Evolutionary conservation across 2,888 invertebrate species (phyloP), one percentile per base, ranked within the genome.

Genomic region (Scaptomyza cyrtandrae): DNA sequence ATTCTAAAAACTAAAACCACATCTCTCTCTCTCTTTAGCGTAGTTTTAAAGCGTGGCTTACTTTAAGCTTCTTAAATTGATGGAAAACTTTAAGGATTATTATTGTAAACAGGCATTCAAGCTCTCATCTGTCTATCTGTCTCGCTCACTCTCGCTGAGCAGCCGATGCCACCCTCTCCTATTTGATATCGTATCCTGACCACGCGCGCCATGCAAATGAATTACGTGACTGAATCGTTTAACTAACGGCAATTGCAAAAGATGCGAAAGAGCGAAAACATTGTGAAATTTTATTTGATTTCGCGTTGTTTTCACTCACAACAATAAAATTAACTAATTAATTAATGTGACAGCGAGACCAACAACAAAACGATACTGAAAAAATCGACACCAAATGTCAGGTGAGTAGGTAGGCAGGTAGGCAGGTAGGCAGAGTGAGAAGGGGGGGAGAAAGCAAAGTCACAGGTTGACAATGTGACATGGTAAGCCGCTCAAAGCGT

Each of bases 151-250:
- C 33, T 10, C 33, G 33, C 3, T 19, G 19, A 19, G 19, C 19
- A 19, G 19, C 19, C 19, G 19, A 19, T 1, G 19, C 6, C 33
- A 10, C 33, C 33, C 33, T 33, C 10, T 10, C 2, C 0, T 33
- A 33, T 3, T 33, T 63, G 68, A 77, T 64, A 68, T 68, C 54
- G 68, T 39, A 67, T 44, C 68, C 58, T 73, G 75, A 73, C 75
- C 75, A 75, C 78, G 75, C 75, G 74, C 74, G 68, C 73, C 61
- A 78, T 76, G 75, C 78, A 78, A 78, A 78, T 78, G 78, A 78
- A 78, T 73, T 78, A 78, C 78, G 78, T 78, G 78, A 71, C 70
- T 62, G 73, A 73, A 62, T 65, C 63, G 67, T 71, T 78, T 73
- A 75, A 78, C 72, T 68, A 73, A 78, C 75, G 70, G 72, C 79